Evolutionary conservation across 2,113 vertebrate genomes (phyloP), one percentile per base, ranked within the genome.

Genomic region (Rostratula benghalensis): DNA sequence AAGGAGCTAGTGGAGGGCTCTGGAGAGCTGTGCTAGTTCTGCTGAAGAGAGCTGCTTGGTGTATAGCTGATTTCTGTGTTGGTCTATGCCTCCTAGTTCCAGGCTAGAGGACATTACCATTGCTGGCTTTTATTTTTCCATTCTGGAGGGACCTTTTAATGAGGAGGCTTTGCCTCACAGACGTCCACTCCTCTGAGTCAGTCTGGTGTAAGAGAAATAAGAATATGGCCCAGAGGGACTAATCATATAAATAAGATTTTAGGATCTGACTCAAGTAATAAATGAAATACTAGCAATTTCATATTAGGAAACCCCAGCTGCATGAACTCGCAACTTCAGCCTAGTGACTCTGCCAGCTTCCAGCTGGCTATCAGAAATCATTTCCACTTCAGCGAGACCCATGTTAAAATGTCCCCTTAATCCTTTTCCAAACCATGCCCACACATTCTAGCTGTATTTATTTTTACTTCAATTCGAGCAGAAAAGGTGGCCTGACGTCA

Each of bases 291-390:
- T 82, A 92, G 90, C 92, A 86, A 87, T 96, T 96, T 92, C 12
- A 4, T 93, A 48, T 96, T 95, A 96, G 83, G 90, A 97, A 95
- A 94, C 81, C 78, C 95, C 96, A 97, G 95, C 94, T 97, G 96
- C 92, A 93, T 2, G 80, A 96, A 93, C 94, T 92, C 86, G 90
- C 90, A 92, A 65, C 88, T 94, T 87, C 92, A 95, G 80, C 93
- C 89, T 87, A 93, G 73, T 91, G 94, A 76, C 80, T 94, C 70
- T 96, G 95, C 90, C 92, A 96, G 54, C 88, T 95, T 96, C 94
- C 95, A 97, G 93, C 95, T 97, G 96, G 92, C 93, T 93, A 95
- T 96, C 90, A 97, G 90, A 90, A 97, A 96, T 92, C 80, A 95
- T 96, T 96, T 97, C 93, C 92, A 93, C 83, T 89, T 96, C 93